Base-by-base conservation (phyloP, 2,888 invertebrate species). In the Plebejus anna region DNA sequence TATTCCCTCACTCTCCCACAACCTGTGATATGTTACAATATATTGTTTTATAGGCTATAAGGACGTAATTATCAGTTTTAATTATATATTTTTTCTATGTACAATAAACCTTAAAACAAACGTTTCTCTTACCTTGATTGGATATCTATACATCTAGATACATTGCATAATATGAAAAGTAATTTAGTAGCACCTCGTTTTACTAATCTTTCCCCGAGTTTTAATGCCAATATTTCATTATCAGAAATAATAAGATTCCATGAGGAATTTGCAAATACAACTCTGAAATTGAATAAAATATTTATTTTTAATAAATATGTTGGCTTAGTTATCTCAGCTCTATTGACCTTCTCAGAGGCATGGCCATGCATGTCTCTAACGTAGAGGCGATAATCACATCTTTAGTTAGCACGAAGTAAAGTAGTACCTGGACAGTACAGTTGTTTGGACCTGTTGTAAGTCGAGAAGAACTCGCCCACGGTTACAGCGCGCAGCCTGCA, bases 391-490 rank as follows among this genome's bases (percentile, higher is more conserved):
- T 7, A 7, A 42, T 42, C 42, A 42, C 42, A 42, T 7, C 42
- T 7, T 6, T 42, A 42, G 42, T 7, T 51, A 51, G 11, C 51
- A 11, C 0, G 13, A 51, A 2, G 13, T 5, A 4, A 1, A 11
- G 51, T 51, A 51, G 2, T 76, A 79, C 86, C 82, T 85, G 4
- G 81, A 79, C 4, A 80, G 79, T 3, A 78, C 79, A 0, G 55
- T 77, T 4, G 79, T 42, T 0, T 75, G 36, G 0, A 77, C 76
- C 3, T 82, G 82, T 0, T 78, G 76, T 16, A 88, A 77, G 3
- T 80, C 80, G 36, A 90, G 79, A 32, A 90, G 81, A 55, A 84
- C 87, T 0, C 89, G 84, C 22, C 90, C 90, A 28, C 87, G 84
- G 77, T 89, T 88, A 1, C 81, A 80, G 76, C 86, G 85, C 28